Percentiles rank a stretch among this genome's conserved stretches.
Conservation (phyloP, 2,888 invertebrate genomes). For the Drosophila buzzatii region DNA sequence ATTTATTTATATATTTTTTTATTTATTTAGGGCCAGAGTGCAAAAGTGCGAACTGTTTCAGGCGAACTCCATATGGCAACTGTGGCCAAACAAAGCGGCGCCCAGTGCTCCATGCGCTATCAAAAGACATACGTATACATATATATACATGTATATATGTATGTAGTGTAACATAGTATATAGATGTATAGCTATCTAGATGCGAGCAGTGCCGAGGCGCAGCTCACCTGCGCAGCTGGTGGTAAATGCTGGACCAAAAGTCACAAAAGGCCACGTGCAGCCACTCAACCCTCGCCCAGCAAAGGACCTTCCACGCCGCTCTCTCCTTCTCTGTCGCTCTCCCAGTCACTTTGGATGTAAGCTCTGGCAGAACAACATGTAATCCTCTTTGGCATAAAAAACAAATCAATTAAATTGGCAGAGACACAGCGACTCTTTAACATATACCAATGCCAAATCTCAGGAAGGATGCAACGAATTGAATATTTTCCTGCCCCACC, state of each 20-base stretch:
- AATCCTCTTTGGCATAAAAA: conserved; percentile 85
- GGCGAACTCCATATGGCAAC: conserved; percentile 61
- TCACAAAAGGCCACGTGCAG: conserved; percentile 73
- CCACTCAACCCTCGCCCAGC: conserved; percentile 61
- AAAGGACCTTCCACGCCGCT: not conserved
- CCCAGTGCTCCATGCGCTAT: conserved; percentile 4
- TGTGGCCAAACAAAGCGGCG: conserved; percentile 46
- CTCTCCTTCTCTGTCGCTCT: not conserved
- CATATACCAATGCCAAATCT: conserved; percentile 60
- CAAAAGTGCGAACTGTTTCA: conserved; percentile 49
- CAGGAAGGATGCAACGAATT: conserved; percentile 84
- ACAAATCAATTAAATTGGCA: conserved; percentile 84
- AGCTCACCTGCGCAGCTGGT: conserved; percentile 80
- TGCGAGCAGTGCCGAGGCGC: conserved; percentile 19
- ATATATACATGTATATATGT: not conserved
- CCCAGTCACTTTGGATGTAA: conserved; percentile 41
- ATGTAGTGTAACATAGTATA: not conserved
- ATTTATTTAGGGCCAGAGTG: conserved; percentile 4
- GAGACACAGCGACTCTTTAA: conserved; percentile 38
- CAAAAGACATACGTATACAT: conserved; percentile 3
- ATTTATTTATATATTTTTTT: not conserved
- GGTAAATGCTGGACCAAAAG: conserved; percentile 64
- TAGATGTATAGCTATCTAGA: conserved; percentile 11
- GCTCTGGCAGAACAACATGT: conserved; percentile 78
- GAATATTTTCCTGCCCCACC: conserved; percentile 78